Percentiles rank a stretch among this genome's conserved stretches.
Conservation (phyloP, 2,113 vertebrate genomes). For the Oreochromis aureus region DNA sequence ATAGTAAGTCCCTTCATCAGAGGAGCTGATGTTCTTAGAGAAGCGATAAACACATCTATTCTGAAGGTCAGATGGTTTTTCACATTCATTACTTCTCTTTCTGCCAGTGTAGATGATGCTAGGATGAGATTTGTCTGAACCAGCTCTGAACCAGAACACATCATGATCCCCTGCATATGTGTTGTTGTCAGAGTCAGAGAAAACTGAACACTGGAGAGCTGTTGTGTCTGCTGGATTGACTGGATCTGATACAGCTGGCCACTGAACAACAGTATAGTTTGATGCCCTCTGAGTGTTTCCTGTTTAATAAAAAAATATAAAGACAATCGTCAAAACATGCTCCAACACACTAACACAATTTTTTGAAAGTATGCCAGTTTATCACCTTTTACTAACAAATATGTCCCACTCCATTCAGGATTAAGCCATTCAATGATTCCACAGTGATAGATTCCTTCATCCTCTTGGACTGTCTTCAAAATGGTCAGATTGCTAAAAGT, state of each 20-base stretch:
- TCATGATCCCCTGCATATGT: not conserved
- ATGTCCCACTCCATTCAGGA: not conserved
- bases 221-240: not conserved
- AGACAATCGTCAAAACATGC: not conserved
- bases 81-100: not conserved
- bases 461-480: no score
- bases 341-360: rapidly evolving
- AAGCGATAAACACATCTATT: not conserved
- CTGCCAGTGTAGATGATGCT: not conserved
- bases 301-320: not conserved
- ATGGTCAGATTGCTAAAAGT: no score
- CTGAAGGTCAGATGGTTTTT: not conserved
- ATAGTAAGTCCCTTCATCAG: slow-evolving; percentile 18
- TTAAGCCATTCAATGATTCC: no score
- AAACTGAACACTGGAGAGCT: slow-evolving; percentile 25
- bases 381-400: slow-evolving; percentile 15
- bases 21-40: not conserved
- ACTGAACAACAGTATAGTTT: not conserved
- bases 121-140: not conserved
- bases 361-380: not conserved
- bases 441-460: no score
- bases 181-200: not conserved
- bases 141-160: slow-evolving; percentile 31
- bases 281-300: not conserved
- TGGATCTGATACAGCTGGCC: not conserved